These are phyloP conservation scores for Apaloderma vittatum DNA, from an alignment of 2,113 vertebrate genomes.

Conservation along the genomic window DNA sequence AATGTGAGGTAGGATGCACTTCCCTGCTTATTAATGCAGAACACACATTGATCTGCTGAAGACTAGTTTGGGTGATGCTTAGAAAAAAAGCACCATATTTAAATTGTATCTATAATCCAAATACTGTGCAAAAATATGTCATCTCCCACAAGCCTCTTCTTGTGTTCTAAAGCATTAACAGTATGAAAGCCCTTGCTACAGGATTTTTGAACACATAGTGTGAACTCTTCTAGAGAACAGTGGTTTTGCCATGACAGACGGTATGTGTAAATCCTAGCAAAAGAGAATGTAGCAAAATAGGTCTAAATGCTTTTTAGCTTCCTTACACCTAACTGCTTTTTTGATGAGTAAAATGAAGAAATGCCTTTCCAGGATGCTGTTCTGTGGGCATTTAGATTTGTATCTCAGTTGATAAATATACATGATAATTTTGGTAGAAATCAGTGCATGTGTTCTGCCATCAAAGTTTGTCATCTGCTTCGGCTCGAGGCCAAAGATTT, in stretches of 20 bases:
- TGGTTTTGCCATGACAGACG: conserved; percentile 40
- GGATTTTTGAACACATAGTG: not conserved
- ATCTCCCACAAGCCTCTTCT: not conserved
- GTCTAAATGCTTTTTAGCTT: not conserved
- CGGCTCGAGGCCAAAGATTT: conserved; percentile 8
- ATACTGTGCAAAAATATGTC: not conserved
- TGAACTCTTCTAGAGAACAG: not conserved
- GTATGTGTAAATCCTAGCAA: not conserved
- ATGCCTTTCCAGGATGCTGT: not conserved
- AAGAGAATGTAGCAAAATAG: not conserved
- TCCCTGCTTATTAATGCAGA: not conserved
- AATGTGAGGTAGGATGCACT: not conserved
- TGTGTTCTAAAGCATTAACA: not conserved
- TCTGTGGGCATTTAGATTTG: not conserved
- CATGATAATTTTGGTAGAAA: not conserved
- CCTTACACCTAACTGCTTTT: not conserved
- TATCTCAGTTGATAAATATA: conserved; percentile 9
- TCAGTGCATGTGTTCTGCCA: not conserved
- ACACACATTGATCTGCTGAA: not conserved
- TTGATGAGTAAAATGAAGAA: not conserved
- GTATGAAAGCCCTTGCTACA: not conserved
- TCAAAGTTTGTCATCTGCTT: not conserved
- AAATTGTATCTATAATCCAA: not conserved
- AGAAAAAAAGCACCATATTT: not conserved
- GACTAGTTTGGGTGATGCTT: not conserved